These are phyloP conservation scores for Neuroterus valhalla DNA, from an alignment of 1,140 invertebrate species.

Conservation along the genomic window DNA sequence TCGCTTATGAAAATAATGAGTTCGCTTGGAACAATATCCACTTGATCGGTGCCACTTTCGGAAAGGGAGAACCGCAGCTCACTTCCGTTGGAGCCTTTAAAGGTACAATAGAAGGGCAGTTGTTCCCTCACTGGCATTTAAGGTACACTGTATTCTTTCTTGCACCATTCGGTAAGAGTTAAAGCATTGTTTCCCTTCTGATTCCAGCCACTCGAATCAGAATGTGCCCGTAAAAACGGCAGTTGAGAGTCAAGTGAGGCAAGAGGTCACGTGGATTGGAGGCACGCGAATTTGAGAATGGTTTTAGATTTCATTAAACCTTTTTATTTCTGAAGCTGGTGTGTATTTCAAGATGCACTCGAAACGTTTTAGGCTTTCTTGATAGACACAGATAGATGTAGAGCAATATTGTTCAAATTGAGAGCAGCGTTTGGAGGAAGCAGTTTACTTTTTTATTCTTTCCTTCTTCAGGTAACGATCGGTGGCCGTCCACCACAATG, in stretches of 20 bases:
- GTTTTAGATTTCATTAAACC: constrained; percentile 6
- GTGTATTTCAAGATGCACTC: not conserved
- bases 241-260: constrained; percentile 1
- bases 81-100: constrained; percentile 9
- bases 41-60: constrained; percentile 9
- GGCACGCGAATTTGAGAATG: constrained; percentile 12
- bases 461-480: not conserved
- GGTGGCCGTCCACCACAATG: constrained; percentile 23
- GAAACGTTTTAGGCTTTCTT: not conserved
- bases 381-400: not conserved
- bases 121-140: constrained; percentile 19
- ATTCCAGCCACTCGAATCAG: not conserved
- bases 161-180: constrained; percentile 5
- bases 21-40: constrained; percentile 6
- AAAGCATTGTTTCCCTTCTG: not conserved
- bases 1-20: constrained; percentile 27
- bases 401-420: too few relatives aligned
- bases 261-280: not conserved
- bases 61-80: constrained; percentile 15
- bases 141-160: constrained; percentile 22
- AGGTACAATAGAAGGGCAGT: not conserved
- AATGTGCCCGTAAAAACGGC: not conserved
- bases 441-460: not conserved
- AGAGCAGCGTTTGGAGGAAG: not conserved
- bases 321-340: not conserved